Evolutionary conservation across 2,797 vertebrate species (phyloP).

Genomic region (Macrochelys suwanniensis): DNA sequence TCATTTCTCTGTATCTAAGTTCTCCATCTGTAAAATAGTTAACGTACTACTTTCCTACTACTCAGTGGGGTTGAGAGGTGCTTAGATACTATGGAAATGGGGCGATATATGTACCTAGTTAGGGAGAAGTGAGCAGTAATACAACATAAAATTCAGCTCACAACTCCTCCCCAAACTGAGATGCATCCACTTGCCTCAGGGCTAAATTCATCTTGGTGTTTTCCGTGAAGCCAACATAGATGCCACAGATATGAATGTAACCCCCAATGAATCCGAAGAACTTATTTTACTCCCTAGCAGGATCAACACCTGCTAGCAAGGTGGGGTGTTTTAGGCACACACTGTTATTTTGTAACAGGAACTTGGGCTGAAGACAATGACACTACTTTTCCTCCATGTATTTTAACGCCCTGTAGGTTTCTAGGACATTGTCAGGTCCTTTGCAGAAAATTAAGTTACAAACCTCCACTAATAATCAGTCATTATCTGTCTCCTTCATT

Average conservation of each 20-base stretch:
- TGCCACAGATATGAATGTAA: not conserved
- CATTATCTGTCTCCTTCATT: not conserved
- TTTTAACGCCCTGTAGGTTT: constrained; percentile 12
- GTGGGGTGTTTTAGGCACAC: not conserved
- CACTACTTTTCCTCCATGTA: not conserved
- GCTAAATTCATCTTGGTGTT: not conserved
- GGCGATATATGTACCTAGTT: not conserved
- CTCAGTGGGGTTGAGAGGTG: not conserved
- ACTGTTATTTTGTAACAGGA: not conserved
- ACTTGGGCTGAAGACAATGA: not conserved
- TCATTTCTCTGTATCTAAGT: not conserved
- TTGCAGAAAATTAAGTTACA: not conserved
- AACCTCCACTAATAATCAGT: not conserved
- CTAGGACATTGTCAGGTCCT: not conserved
- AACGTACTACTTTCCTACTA: not conserved
- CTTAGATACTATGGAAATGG: not conserved
- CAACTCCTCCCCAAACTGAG: not conserved
- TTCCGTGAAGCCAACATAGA: not conserved
- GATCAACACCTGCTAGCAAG: not conserved
- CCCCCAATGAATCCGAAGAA: not conserved
- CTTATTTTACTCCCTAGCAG: not conserved
- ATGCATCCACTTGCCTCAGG: not conserved
- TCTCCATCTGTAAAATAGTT: not conserved
- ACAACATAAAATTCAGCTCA: not conserved
- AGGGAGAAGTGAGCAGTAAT: not conserved